Base-by-base conservation (phyloP, 2,113 vertebrate species). In the Mola mola region DNA sequence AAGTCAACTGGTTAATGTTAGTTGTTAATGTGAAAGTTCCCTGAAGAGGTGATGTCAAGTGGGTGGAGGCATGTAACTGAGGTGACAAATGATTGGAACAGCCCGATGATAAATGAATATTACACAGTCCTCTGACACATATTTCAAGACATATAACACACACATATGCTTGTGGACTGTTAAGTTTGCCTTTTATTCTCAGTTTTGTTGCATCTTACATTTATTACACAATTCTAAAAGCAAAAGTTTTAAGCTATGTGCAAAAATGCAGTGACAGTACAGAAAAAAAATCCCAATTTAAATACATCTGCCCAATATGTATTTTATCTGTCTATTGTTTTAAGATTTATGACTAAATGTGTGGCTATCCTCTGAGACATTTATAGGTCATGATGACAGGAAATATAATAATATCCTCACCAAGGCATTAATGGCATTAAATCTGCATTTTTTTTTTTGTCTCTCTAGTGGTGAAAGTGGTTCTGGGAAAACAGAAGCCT, bases 401-500 rank as follows among this genome's bases (percentile, higher is more conserved):
- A 29, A 19, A 19, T 8, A 19, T 15, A 42, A 29, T 36, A 19
- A 42, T 6, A 8, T 0, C 26, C 38, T 42, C 38, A 37, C 8
- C 13, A 6, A 31, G 22, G 22, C 20, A 48, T 25, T 7, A 38
- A 59, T 36, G 1, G 38, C 10, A 21, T 44, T n/a, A 31, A 44
- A 55, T 34, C 19, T 48, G 2, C 12, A n/a, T n/a, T 57, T 38
- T 28, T 51, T 38, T 59, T 29, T 72, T 12, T 59, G 8, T 83
- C 43, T 49, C 50, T 71, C 2, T 66, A 97, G 97, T 81, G 97
- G 97, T 55, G 95, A 98, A 88, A 94, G 96, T 82, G 96, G 97
- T 49, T 98, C 97, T 47, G 97, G 97, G 38, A 98, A 98, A 83
- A 92, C 93, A 0, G 94, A 96, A 86, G 94, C 95, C 51, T 93